Evolutionary conservation across 2,888 invertebrate species (phyloP).

Genomic region (Zelleria hepariella): DNA sequence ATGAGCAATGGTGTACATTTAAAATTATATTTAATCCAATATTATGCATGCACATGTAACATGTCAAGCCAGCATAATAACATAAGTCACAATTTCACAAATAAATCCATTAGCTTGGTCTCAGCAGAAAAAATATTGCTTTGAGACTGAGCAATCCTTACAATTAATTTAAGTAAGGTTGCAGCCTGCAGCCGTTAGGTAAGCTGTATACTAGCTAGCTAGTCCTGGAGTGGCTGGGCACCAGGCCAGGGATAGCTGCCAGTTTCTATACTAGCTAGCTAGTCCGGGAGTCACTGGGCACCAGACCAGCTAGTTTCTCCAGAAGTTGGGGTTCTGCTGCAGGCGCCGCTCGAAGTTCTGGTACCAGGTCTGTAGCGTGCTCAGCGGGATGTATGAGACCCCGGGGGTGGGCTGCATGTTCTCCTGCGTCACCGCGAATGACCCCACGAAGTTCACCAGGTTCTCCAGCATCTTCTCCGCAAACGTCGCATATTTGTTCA

Average conservation of each 20-base stretch:
- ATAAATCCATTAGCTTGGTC: no score
- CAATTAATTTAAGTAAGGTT: no score
- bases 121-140: no score
- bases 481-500: constrained; percentile 74
- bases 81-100: no score
- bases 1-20: neutral
- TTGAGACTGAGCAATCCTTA: no score
- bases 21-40: neutral
- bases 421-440: constrained; percentile 85
- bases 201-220: no score
- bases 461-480: constrained; percentile 94
- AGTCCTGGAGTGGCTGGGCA: no score
- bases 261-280: no score
- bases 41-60: neutral
- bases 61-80: no score
- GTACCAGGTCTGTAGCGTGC: constrained; percentile 93
- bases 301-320: constrained; percentile 72
- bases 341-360: constrained; percentile 91
- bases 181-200: no score
- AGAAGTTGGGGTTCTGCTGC: constrained; percentile 93
- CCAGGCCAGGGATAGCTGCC: no score
- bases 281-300: neutral
- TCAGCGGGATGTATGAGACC: constrained; percentile 89
- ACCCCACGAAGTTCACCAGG: constrained; percentile 92
- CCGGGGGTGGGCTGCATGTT: constrained; percentile 85